Base-by-base conservation (phyloP, 2,888 invertebrate species). In the Colostygia pectinataria region DNA sequence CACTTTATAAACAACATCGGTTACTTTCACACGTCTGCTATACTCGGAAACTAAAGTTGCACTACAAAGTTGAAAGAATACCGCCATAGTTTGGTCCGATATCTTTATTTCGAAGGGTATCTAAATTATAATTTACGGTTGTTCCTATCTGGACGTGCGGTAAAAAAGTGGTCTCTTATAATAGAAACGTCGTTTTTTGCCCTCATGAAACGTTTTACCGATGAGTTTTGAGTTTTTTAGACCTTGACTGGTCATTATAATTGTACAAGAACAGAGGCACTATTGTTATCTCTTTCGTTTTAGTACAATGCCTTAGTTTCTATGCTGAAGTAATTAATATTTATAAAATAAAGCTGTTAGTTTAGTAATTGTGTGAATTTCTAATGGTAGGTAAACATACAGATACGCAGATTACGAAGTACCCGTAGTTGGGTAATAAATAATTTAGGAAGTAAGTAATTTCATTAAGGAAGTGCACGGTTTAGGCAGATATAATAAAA, bases 61-160 rank as follows among this genome's bases (percentile, higher is more conserved):
- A 89, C 88, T 89, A 79, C 72, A 69, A 71, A 66, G 49, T 74
- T 73, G 74, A 89, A 89, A 75, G 79, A 65, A 74, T 63, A 73
- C 89, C 89, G 88, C 78, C 80, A 54, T 71, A 72, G 78, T 80
- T 53, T 34, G 65, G 71, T 71, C 74, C 70, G 87, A 90, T 89
- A 85, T 86, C 90, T 90, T 83, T 85, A 90, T 90, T 90, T 79
- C 68, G 72, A 71, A 75, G 77, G 71, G 75, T 75, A 76, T 76
- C 78, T 86, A 87, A 88, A 88, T 88, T 88, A 89, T 89, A 89
- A 87, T 88, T 88, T 89, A 89, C 80, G 83, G 81, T 82, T 79
- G 77, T 74, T 80, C 65, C 71, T 80, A 76, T 80, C 65, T 73
- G 68, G 68, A 38, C 64, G 71, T 61, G 62, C 55, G 59, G 71